phyloP scores from a whole-genome alignment of 2,797 vertebrate genomes.

The Sciurus carolinensis region DNA sequence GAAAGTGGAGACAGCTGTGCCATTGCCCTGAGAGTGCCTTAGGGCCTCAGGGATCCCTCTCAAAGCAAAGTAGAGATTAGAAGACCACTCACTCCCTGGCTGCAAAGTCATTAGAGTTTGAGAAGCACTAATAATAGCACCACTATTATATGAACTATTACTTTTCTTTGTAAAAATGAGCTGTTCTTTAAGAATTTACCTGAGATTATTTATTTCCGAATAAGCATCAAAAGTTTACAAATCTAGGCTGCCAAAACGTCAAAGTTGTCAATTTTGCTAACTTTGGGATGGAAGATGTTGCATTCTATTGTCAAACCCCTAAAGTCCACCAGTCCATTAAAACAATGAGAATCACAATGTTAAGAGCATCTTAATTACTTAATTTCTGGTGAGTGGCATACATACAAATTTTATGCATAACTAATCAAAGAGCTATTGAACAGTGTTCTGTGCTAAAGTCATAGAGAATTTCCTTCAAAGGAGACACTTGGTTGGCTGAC shows the following conservation, averaged over 20 bases:
- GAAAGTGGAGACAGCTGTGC: conserved; percentile 75
- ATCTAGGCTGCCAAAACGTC: conserved; percentile 23
- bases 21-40: conserved; percentile 26
- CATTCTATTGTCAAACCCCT: conserved; percentile 66
- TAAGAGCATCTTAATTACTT: conserved; percentile 84
- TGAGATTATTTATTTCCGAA: conserved; percentile 57
- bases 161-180: conserved; percentile 54
- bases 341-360: conserved; percentile 76
- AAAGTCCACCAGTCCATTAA: conserved; percentile 73
- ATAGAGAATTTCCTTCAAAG: conserved; percentile 56
- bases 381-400: conserved; percentile 66
- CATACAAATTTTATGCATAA: conserved; percentile 56
- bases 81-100: conserved; percentile 69
- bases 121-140: conserved; percentile 57
- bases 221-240: conserved; percentile 40
- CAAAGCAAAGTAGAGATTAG: conserved; percentile 71
- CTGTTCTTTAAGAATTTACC: conserved; percentile 41
- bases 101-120: conserved; percentile 10
- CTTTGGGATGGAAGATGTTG: conserved; percentile 48
- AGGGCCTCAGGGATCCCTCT: conserved; percentile 72
- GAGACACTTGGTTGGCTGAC: not conserved
- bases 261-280: conserved; percentile 67
- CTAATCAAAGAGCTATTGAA: conserved; percentile 62
- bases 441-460: conserved; percentile 33
- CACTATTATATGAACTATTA: not conserved